Percentiles rank a stretch among this genome's conserved stretches.
phyloP scores from a whole-genome alignment of 2,888 invertebrate genomes.

The Lumbricus terrestris region DNA sequence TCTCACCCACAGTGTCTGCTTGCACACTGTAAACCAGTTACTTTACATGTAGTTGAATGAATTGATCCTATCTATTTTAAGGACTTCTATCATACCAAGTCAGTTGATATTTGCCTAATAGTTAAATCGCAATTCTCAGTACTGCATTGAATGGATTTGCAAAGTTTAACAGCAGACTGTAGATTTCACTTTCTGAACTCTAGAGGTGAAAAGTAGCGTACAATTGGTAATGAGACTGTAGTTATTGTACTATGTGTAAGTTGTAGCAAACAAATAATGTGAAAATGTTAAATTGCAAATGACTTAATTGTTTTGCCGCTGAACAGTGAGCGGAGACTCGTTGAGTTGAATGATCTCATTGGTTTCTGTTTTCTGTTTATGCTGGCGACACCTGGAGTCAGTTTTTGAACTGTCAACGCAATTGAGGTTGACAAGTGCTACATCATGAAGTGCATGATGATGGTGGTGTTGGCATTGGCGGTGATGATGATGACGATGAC shows the following conservation, averaged over 20 bases:
- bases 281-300: too few relatives aligned
- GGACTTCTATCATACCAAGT: background rate
- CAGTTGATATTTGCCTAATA: background rate
- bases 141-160: background rate
- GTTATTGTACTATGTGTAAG: background rate
- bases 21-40: background rate
- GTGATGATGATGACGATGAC: too few relatives aligned
- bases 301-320: too few relatives aligned
- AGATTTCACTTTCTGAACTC: background rate
- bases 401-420: too few relatives aligned
- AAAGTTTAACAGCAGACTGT: background rate
- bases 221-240: background rate
- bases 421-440: too few relatives aligned
- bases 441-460: too few relatives aligned
- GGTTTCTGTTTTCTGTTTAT: too few relatives aligned
- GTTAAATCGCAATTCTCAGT: background rate
- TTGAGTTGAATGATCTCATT: too few relatives aligned
- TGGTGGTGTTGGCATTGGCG: too few relatives aligned
- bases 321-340: too few relatives aligned
- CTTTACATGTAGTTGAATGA: background rate
- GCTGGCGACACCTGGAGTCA: too few relatives aligned
- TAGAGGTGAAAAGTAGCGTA: background rate
- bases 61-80: background rate
- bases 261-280: background rate
- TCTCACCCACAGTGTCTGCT: background rate